A percentile compares a stretch with the other conserved stretches of the same genome.
Conservation (phyloP, 2,113 vertebrate genomes). For the Apistogramma diplotaenia region DNA sequence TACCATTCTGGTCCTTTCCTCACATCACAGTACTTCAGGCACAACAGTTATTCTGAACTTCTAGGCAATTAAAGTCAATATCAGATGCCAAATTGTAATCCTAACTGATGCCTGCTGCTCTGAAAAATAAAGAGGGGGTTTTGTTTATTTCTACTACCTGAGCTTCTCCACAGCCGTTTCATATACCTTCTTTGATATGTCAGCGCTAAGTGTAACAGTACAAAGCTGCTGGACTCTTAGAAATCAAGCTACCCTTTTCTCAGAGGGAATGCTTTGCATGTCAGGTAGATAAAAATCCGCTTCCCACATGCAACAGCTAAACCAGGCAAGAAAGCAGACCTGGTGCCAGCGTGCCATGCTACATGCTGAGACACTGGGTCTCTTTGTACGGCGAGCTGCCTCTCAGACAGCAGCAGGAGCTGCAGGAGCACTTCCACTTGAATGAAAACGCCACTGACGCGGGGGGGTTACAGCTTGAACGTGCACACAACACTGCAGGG, state of each 20-base stretch:
- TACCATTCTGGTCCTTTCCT: not conserved
- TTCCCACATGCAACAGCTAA: conserved; percentile 15
- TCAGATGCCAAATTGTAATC: not conserved
- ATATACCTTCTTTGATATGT: not conserved
- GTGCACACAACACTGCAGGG: conserved; percentile 6
- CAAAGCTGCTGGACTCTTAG: not conserved
- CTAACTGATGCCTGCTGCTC: not conserved
- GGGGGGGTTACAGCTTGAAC: conserved; percentile 1
- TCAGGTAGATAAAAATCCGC: conserved; percentile 2
- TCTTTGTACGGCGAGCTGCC: conserved; percentile 50
- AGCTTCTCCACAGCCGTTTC: not conserved
- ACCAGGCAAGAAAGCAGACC: conserved; percentile 30
- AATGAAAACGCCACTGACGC: conserved; percentile 39
- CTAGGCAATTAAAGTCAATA: not conserved
- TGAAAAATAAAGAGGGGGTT: not conserved
- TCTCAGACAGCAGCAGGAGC: conserved; percentile 53
- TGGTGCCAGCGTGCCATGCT: conserved; percentile 57
- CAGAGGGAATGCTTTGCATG: not conserved
- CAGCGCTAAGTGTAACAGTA: not conserved
- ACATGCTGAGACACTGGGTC: conserved; percentile 46
- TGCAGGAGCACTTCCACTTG: conserved; percentile 48
- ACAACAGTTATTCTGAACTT: not conserved
- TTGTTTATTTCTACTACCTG: not conserved
- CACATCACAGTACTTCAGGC: not conserved
- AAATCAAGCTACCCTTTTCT: not conserved